Base-by-base conservation (phyloP, 2,797 vertebrate genomes). In the Agapornis canus region DNA sequence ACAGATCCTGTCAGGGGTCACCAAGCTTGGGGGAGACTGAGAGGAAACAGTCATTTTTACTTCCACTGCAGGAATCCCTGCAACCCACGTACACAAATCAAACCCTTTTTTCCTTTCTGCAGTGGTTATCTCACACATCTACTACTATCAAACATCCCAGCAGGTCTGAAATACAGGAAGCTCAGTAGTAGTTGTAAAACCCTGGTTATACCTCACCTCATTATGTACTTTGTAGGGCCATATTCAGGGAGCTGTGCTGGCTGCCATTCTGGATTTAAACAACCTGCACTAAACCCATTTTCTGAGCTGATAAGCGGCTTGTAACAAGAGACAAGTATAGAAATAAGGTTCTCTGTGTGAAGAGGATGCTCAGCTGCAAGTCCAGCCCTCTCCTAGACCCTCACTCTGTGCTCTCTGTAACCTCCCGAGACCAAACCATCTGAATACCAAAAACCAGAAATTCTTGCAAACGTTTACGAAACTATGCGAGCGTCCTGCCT, bases 401-500 rank as follows among this genome's bases (percentile, higher is more conserved):
- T 29, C 14, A 37, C 27, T 8, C 9, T 1, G 1, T 5, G 11
- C 4, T 4, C 43, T 35, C 54, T 18, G 9, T 45, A 69, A 1
- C 45, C 18, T 6, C 19, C 19, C 0, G 3, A 45, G 20, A 32
- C 5, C 25, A 37, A 11, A 1, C 3, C 4, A 4, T 17, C 15
- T 1, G 40, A 71, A 57, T 0, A 32, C 1, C 6, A 0, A 23
- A 39, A n/a, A 0, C 12, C 12, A 54, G 52, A 9, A 13, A 21
- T 4, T 20, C 64, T 39, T 9, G 0, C 21, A 8, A 43, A 6
- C 4, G 0, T 54, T 77, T 42, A 8, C 0, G 1, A 31, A 31
- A 20, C 25, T 14, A 31, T 1, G 6, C 0, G 0, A 79, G 12
- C 29, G 6, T 17, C 13, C 18, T 5, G 0, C 26, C 7, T 26